Conservation (phyloP, 2,113 vertebrate species). For the Phrynocephalus versicolor region DNA sequence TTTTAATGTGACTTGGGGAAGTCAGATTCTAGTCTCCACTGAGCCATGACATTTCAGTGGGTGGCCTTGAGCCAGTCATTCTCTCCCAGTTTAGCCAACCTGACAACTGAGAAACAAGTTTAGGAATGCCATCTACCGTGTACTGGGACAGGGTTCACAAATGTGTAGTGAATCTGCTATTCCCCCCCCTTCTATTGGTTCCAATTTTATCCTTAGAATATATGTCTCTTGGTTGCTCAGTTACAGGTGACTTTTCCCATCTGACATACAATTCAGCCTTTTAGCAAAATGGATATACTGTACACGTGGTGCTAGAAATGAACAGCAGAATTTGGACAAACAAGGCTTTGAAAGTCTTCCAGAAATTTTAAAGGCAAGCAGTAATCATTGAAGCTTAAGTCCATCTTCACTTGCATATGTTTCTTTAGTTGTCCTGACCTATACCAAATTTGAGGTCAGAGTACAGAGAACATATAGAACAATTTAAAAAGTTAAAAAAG, state of each 20-base stretch:
- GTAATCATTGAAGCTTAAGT: slow-evolving; percentile 62
- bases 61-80: no score
- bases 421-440: slow-evolving; percentile 54
- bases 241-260: slow-evolving; percentile 9
- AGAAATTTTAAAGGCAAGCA: background rate
- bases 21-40: no score
- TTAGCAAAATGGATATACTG: slow-evolving; percentile 44
- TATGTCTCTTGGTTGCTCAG: slow-evolving; percentile 23
- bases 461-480: no score
- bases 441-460: no score
- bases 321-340: background rate
- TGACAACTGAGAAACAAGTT: no score
- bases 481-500: no score
- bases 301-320: slow-evolving; percentile 42
- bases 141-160: no score
- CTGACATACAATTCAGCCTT: background rate
- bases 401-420: slow-evolving; percentile 47
- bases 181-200: background rate
- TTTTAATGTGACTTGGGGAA: no score
- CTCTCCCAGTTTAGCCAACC: no score
- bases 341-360: background rate
- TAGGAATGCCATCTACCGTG: no score
- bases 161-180: no score
- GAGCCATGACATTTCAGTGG: no score
- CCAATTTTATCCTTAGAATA: slow-evolving; percentile 30